Base-by-base conservation (phyloP, 2,888 invertebrate genomes). In the Acrocera orbiculus region DNA sequence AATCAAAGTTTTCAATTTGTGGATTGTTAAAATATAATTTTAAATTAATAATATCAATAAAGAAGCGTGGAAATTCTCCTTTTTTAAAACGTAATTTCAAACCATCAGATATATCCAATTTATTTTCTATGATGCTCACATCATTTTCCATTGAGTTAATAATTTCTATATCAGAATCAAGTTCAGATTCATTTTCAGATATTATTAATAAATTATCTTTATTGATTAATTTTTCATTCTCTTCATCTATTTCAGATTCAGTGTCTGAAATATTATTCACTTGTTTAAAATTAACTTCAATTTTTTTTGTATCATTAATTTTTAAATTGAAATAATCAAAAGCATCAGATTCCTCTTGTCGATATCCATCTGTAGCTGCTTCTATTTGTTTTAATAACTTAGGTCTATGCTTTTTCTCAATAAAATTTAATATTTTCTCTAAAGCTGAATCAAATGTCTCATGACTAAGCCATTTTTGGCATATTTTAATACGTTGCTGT, bases 391-490 rank as follows among this genome's bases (percentile, higher is more conserved):
- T 47, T 30, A 67, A 54, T 14, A 79, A 60, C 34, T 54, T 60
- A 22, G 60, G 53, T 17, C 76, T 65, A 25, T 66, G 60, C 3
- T 54, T 52, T 46, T 66, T 66, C 45, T 69, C 73, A 30, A 79
- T 52, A 40, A 71, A 62, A 0, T 68, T 65, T 19, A 82, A 48
- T 42, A 82, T 70, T 53, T 73, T 75, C 7, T 62, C 52, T 10
- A 83, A 58, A 0, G 82, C 85, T 3, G 73, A 64, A 10, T 80
- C 72, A 15, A 75, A 61, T 1, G 70, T 73, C 51, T 79, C 74
- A 46, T 71, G 67, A 44, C 71, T 68, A 3, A 90, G 50, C 87
- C 89, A 90, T 36, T 69, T 64, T 4, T 90, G 65, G 5, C 82
- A 63, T 4, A 70, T 68, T 40, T 70, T 66, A 42, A 90, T 80